These are phyloP conservation scores for Apostichopus parvimensis DNA, from an alignment of 35 echinoderm and acorn worm species.

Conservation along the genomic window DNA sequence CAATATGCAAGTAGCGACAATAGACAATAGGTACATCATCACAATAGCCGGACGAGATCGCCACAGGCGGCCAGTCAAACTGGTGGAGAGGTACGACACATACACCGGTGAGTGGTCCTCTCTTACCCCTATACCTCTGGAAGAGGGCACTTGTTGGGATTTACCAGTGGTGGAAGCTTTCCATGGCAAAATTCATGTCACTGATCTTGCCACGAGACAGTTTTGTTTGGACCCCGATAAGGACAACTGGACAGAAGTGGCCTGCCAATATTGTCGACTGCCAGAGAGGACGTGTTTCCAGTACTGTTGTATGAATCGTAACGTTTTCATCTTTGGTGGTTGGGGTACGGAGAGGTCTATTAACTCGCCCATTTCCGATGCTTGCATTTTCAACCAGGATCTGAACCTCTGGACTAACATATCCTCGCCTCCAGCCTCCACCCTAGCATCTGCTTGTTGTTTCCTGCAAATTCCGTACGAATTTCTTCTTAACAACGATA, in stretches of 20 bases:
- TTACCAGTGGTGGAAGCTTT: conserved; percentile 95
- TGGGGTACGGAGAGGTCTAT: conserved; percentile 72
- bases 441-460: conserved; percentile 92
- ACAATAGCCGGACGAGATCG: conserved; percentile 86
- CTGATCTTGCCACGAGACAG: conserved; percentile 81
- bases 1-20: conserved; percentile 84
- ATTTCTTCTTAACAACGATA: conserved; percentile 67
- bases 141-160: conserved; percentile 78
- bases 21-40: conserved; percentile 90
- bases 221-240: conserved; percentile 71
- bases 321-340: conserved; percentile 92
- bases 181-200: conserved; percentile 87
- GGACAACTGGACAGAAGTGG: conserved; percentile 77
- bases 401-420: conserved; percentile 94
- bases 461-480: conserved; percentile 97
- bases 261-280: conserved; percentile 64
- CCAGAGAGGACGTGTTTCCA: conserved; percentile 88
- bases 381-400: conserved; percentile 93
- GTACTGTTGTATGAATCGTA: conserved; percentile 91
- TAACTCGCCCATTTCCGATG: conserved; percentile 77
- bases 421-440: conserved; percentile 86
- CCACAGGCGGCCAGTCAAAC: conserved; percentile 63
- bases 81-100: conserved; percentile 94
- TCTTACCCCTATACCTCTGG: conserved; percentile 77
- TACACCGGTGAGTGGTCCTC: conserved; percentile 87